Percentiles rank a stretch among this genome's conserved stretches.
Evolutionary conservation across 2,888 invertebrate species (phyloP).

Genomic region (Monochamus alternatus): DNA sequence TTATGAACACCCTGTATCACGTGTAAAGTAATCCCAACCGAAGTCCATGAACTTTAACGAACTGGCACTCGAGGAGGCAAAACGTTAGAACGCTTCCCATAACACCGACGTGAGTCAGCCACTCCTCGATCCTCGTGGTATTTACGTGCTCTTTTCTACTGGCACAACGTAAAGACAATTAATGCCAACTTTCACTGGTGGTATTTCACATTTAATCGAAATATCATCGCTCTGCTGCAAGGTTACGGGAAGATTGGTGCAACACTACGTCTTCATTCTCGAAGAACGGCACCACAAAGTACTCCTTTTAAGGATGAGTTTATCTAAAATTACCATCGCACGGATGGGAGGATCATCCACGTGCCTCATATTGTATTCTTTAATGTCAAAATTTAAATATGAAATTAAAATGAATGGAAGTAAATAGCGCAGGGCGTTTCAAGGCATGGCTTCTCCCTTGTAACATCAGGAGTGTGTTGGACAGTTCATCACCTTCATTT

Average conservation of each 20-base stretch:
- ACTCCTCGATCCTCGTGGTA: slow-evolving; percentile 42
- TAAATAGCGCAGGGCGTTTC: not conserved
- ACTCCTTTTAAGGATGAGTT: slow-evolving; percentile 3
- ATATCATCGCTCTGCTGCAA: slow-evolving; percentile 44
- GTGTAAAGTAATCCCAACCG: slow-evolving; percentile 23
- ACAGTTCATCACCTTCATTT: too few species aligned
- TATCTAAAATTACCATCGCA: not conserved
- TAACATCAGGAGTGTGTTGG: too few species aligned
- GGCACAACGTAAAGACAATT: slow-evolving; percentile 32
- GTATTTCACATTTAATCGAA: slow-evolving; percentile 44
- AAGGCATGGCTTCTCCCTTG: not conserved
- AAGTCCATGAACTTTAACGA: slow-evolving; percentile 50
- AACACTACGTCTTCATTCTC: not conserved
- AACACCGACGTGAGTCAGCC: slow-evolving; percentile 41
- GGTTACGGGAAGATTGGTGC: slow-evolving; percentile 43
- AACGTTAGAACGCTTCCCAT: slow-evolving; percentile 38
- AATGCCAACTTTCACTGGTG: slow-evolving; percentile 43
- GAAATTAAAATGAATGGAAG: not conserved
- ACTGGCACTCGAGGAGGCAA: slow-evolving; percentile 36
- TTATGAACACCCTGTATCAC: not conserved
- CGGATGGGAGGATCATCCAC: not conserved
- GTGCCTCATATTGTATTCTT: not conserved
- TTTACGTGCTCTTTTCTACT: slow-evolving; percentile 36
- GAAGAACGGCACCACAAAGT: too few species aligned
- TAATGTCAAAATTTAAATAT: slow-evolving; percentile 14